Evolutionary conservation across 1,140 invertebrate genomes (phyloP).

Genomic region (Eumaeus atala): DNA sequence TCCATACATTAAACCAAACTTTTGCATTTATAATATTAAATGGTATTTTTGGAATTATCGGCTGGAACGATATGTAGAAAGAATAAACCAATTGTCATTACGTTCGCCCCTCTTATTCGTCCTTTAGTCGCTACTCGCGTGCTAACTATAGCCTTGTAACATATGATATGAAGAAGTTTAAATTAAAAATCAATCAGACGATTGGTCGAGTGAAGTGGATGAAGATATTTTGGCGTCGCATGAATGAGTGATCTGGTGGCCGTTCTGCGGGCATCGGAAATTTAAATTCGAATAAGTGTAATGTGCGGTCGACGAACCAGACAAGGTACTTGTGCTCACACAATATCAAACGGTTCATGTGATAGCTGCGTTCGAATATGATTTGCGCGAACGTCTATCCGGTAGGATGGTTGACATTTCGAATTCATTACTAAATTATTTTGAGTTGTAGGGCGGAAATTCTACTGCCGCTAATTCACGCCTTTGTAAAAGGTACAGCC

Average conservation of each 20-base stretch:
- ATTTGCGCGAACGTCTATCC: slow-evolving; percentile 18
- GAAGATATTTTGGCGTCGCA: slow-evolving; percentile 24
- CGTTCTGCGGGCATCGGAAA: slow-evolving; percentile 30
- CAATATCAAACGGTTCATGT: slow-evolving; percentile 29
- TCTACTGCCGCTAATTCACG: neutral
- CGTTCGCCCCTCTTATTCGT: neutral
- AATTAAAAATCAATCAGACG: too few species aligned
- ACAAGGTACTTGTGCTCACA: slow-evolving; percentile 26
- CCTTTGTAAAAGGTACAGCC: too few species aligned
- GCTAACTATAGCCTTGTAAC: neutral
- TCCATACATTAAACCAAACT: too few species aligned
- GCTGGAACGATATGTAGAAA: neutral
- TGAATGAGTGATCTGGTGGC: slow-evolving; percentile 29
- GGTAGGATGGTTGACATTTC: slow-evolving; percentile 11
- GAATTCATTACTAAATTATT: slow-evolving; percentile 17
- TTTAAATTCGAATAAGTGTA: slow-evolving; percentile 35
- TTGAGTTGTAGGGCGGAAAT: neutral
- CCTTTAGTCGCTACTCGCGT: neutral
- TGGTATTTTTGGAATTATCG: too few species aligned
- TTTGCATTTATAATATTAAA: too few species aligned
- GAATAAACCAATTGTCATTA: neutral
- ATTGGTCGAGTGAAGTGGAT: slow-evolving; percentile 3
- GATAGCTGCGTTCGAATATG: slow-evolving; percentile 24
- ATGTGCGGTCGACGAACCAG: slow-evolving; percentile 29
- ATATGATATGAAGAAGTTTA: too few species aligned